Conservation (phyloP, 1,140 invertebrate species). For the Pogonognathellus flavescens region DNA sequence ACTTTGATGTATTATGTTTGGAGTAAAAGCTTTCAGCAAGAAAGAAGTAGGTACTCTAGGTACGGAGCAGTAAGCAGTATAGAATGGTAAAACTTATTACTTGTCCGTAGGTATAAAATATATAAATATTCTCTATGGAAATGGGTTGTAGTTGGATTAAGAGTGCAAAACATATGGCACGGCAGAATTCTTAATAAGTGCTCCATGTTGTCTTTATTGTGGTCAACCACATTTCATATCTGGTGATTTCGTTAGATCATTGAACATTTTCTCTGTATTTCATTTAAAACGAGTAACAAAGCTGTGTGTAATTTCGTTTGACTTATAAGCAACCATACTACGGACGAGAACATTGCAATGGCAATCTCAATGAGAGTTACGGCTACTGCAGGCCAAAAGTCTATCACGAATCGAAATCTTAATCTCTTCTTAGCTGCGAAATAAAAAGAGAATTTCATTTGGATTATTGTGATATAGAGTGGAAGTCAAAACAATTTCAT, state of each 20-base stretch:
- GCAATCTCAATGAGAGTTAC: slow-evolving; percentile 3
- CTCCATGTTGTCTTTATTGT: slow-evolving; percentile 13
- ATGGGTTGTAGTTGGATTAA: slow-evolving; percentile 2
- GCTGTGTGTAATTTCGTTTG: no score
- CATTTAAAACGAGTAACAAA: no score
- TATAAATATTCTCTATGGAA: not conserved
- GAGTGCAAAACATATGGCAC: not conserved
- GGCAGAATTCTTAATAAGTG: slow-evolving; percentile 6
- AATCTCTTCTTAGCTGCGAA: not conserved
- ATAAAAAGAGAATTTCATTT: not conserved
- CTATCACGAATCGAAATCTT: slow-evolving; percentile 13
- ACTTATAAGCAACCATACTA: not conserved
- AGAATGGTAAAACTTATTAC: no score
- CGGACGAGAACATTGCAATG: not conserved
- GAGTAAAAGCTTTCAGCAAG: no score
- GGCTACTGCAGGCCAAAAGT: slow-evolving; percentile 7
- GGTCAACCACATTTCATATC: slow-evolving; percentile 41
- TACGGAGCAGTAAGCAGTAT: no score
- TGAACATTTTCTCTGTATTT: not conserved
- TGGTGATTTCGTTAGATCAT: slow-evolving; percentile 7
- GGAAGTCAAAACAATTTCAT: not conserved
- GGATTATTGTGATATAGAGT: not conserved
- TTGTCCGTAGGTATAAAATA: no score
- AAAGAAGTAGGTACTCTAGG: no score
- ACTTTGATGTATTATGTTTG: no score